Evolutionary conservation across 2,888 invertebrate genomes (phyloP), one percentile per base, ranked within the genome.

Genomic region (Embidobia sp.): DNA sequence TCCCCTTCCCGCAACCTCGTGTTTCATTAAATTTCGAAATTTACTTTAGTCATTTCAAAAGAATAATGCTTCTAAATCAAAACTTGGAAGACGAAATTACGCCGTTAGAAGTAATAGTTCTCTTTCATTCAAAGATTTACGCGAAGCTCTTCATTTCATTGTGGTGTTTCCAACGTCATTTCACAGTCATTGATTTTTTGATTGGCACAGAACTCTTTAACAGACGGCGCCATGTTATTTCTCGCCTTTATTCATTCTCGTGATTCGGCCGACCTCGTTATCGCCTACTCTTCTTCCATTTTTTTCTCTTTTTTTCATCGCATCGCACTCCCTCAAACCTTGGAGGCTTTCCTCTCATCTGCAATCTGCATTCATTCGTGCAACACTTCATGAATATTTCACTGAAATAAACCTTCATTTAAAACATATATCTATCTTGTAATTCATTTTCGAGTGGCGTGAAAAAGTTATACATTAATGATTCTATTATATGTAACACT

Each of bases 141-240:
- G 16, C 15, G 16, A 13, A 44, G 10, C 19, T 16, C 42, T 57
- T 44, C 8, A 57, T 44, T 44, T 42, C 15, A 3, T 33, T 55
- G 44, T 35, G 55, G 49, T 64, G 22, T 33, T 59, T 59, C 44
- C 59, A 55, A 27, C 46, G 27, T 35, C 46, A 53, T 55, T 70
- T 70, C 37, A 57, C 70, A 77, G 57, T 78, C 79, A 81, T 81
- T 81, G 81, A 81, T 81, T 81, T 81, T 79, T 79, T 80, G 78
- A 80, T 80, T 80, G 66, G 79, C 51, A 70, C 57, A 44, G 44
- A 67, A 72, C 69, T 70, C 64, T 63, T 77, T 79, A 79, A 79
- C 79, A 78, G 70, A 66, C 66, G 73, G 77, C 79, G 80, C 80
- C 80, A 80, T 80, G 80, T 82, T 82, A 82, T 80, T 82, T 80